Conservation (phyloP, 2,888 invertebrate genomes). For the Meganola albula region DNA sequence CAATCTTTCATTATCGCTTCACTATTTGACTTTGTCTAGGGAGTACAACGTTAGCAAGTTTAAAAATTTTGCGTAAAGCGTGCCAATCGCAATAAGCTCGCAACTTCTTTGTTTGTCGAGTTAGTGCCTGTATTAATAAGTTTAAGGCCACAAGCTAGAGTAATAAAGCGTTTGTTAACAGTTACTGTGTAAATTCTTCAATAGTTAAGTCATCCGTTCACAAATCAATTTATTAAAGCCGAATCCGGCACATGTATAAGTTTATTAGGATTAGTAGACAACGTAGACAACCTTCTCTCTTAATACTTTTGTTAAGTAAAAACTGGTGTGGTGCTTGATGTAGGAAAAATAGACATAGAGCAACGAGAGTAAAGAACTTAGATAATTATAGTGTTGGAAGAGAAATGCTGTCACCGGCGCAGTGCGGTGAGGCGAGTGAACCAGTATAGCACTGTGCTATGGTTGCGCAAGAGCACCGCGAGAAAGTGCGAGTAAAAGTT, state of each 20-base stretch:
- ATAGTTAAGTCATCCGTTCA: conserved; percentile 29
- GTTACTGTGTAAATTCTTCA: conserved; percentile 29
- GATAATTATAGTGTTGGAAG: conserved; percentile 30
- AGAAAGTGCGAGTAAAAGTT: conserved; percentile 78
- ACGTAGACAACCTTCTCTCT: too few relatives aligned
- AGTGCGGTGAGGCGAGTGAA: conserved; percentile 48
- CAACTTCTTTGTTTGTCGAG: conserved; percentile 26
- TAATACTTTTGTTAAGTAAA: conserved; percentile 7
- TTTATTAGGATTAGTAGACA: too few relatives aligned
- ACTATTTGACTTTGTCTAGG: too few relatives aligned
- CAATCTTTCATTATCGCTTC: too few relatives aligned
- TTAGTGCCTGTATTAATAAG: conserved; percentile 29
- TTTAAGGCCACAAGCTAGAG: conserved; percentile 36
- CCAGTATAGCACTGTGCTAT: conserved; percentile 55
- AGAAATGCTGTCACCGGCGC: conserved; percentile 50
- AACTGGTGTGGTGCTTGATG: conserved; percentile 7
- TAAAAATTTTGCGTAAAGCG: conserved; percentile 15
- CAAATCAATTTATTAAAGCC: too few relatives aligned
- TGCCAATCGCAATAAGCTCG: conserved; percentile 21
- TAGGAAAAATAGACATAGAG: conserved; percentile 9
- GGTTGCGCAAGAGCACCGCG: conserved; percentile 71
- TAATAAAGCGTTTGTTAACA: conserved; percentile 29
- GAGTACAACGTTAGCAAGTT: too few relatives aligned
- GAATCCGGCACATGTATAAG: too few relatives aligned
- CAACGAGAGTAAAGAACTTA: conserved; percentile 12